These are phyloP conservation scores for Antigone vipio DNA, from an alignment of 2,113 vertebrate species.

Conservation along the genomic window DNA sequence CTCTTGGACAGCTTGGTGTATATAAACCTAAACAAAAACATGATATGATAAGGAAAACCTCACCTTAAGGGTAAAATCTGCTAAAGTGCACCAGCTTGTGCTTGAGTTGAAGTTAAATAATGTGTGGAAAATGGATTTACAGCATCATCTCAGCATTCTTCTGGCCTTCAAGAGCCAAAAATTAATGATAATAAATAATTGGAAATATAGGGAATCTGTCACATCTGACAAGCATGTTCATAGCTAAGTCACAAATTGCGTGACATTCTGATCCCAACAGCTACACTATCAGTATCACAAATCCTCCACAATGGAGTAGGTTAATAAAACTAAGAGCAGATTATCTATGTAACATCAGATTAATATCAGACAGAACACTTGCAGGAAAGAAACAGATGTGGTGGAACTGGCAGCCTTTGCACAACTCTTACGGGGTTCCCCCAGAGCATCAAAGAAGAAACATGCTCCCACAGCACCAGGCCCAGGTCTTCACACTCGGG, in stretches of 20 bases:
- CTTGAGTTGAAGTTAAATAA: background rate
- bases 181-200: background rate
- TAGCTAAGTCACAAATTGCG: background rate
- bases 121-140: background rate
- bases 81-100: background rate
- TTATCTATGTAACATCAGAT: background rate
- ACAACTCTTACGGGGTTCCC: rapidly evolving
- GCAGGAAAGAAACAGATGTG: background rate
- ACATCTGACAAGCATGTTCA: rapidly evolving
- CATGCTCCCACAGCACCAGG: background rate
- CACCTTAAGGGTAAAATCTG: background rate
- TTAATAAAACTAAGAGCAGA: background rate
- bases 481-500: background rate
- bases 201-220: background rate
- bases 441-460: background rate
- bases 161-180: background rate
- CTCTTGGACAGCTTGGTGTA: too few relatives aligned
- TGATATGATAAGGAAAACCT: background rate
- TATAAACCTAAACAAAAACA: rapidly evolving
- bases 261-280: background rate
- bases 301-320: background rate
- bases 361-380: background rate
- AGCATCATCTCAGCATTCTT: background rate
- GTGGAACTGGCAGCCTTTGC: background rate
- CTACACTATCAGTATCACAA: background rate